phyloP scores from a whole-genome alignment of 2,797 vertebrate species.

The Vireo griseus region DNA sequence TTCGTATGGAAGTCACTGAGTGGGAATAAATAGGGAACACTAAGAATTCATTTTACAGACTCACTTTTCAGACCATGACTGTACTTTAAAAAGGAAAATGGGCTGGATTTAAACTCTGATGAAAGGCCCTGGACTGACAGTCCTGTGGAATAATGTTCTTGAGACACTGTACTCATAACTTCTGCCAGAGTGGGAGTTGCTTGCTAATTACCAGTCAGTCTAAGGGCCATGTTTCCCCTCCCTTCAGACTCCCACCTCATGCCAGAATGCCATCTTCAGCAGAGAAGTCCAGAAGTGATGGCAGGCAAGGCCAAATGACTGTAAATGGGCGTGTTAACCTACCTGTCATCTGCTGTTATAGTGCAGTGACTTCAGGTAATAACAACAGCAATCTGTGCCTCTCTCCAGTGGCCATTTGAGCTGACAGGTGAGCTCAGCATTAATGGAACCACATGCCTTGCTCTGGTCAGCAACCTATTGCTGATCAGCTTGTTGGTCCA shows the following conservation, averaged over 20 bases:
- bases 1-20: constrained; percentile 12
- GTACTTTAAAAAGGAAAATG: neutral
- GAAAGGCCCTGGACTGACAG: neutral
- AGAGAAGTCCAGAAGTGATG: neutral
- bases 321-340: neutral
- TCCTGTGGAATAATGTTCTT: neutral
- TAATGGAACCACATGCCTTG: neutral
- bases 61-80: neutral
- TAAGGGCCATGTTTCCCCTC: neutral
- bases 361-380: neutral
- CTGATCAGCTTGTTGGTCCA: neutral
- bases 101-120: neutral
- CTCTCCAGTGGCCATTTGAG: neutral
- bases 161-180: neutral
- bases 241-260: neutral
- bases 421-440: neutral
- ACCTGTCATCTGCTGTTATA: neutral
- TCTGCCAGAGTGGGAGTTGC: neutral
- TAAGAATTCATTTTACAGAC: constrained; percentile 20
- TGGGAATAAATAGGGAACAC: neutral
- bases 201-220: neutral
- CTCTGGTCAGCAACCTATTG: neutral
- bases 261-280: neutral
- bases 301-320: neutral
- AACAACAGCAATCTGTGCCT: neutral